phyloP scores from a whole-genome alignment of 2,113 vertebrate genomes.

The Pterocles gutturalis region DNA sequence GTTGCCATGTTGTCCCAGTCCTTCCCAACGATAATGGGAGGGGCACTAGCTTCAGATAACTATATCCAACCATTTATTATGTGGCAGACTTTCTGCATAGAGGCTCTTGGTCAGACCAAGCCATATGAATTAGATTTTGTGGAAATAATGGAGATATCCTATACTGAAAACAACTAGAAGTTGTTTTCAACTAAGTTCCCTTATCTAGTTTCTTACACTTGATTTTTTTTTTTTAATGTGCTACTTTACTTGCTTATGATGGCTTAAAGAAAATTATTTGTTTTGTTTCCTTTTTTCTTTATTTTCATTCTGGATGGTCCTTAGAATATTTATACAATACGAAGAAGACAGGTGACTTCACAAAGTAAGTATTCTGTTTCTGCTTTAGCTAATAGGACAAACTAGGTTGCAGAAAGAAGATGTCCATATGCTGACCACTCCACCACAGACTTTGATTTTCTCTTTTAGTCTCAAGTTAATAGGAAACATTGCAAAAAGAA shows the following conservation, averaged over 20 bases:
- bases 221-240: background rate
- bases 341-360: background rate
- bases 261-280: background rate
- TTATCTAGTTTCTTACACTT: background rate
- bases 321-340: constrained; percentile 23
- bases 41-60: background rate
- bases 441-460: background rate
- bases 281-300: background rate
- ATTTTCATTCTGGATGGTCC: background rate
- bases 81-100: background rate
- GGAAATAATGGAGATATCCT: background rate
- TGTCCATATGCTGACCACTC: background rate
- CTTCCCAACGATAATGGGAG: background rate
- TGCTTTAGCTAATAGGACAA: background rate
- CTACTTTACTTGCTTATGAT: background rate
- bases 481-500: background rate
- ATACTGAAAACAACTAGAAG: background rate
- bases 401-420: background rate
- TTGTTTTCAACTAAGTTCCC: too few relatives aligned
- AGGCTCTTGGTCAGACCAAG: background rate
- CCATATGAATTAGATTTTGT: background rate
- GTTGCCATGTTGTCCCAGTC: background rate
- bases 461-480: background rate
- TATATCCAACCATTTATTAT: background rate
- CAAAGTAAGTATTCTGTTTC: constrained; percentile 53